phyloP scores from a whole-genome alignment of 2,113 vertebrate species.

The Leptobrachium leishanense region DNA sequence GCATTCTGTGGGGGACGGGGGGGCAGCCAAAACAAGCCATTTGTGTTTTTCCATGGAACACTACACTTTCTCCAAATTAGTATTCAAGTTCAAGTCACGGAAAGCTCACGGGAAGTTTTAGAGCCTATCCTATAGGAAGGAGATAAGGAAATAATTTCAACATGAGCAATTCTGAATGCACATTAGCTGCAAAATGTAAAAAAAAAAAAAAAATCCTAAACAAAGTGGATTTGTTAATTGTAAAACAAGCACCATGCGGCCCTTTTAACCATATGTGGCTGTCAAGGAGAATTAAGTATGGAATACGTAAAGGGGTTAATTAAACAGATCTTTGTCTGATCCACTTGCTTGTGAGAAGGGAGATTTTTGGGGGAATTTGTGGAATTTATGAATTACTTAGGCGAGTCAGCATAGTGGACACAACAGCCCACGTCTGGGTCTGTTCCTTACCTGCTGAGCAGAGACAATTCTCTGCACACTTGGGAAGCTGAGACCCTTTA shows the following conservation, averaged over 20 bases:
- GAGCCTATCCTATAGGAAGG: no score
- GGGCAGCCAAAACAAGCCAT: no score
- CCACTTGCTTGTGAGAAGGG: slow-evolving; percentile 58
- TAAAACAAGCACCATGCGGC: neutral
- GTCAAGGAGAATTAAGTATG: slow-evolving; percentile 27
- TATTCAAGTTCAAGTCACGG: no score
- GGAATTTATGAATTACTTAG: slow-evolving; percentile 65
- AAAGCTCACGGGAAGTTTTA: no score
- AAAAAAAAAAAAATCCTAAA: neutral
- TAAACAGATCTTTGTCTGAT: slow-evolving; percentile 51
- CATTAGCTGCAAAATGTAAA: no score
- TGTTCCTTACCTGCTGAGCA: slow-evolving; percentile 71
- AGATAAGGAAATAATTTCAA: no score
- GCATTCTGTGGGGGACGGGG: no score
- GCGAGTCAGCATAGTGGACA: slow-evolving; percentile 63
- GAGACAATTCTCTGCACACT: slow-evolving; percentile 68
- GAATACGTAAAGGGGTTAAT: slow-evolving; percentile 63
- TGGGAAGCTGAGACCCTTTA: slow-evolving; percentile 63
- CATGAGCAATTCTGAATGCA: no score
- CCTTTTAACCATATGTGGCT: neutral
- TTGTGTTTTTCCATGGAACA: no score
- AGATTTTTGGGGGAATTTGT: slow-evolving; percentile 60
- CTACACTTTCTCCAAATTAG: no score
- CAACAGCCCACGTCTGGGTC: slow-evolving; percentile 61
- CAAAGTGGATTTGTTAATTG: neutral